These are phyloP conservation scores for Acrocephalus arundinaceus DNA, from an alignment of 2,113 vertebrate genomes.

Conservation along the genomic window DNA sequence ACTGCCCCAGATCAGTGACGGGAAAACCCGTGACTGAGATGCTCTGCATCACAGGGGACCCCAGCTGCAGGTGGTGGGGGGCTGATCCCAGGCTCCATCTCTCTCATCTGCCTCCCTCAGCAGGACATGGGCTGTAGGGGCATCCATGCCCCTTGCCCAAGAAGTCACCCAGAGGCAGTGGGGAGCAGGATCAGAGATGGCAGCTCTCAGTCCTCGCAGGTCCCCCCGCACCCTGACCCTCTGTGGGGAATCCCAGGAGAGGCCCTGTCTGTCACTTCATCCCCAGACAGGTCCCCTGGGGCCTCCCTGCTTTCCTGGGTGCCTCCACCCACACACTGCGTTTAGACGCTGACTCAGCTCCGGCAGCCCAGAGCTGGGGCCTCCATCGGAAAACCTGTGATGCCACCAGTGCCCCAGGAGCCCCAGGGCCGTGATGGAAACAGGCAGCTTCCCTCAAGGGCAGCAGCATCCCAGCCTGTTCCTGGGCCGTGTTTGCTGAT, in stretches of 20 bases:
- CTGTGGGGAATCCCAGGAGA: neutral
- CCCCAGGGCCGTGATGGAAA: neutral
- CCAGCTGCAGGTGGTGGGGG: accelerated
- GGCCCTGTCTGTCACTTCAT: neutral
- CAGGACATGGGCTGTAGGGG: neutral
- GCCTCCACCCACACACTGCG: neutral
- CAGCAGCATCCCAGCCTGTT: neutral
- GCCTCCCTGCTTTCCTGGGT: neutral
- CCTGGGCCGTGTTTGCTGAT: accelerated
- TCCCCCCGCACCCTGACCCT: neutral
- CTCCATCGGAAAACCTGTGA: constrained; percentile 2
- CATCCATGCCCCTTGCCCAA: accelerated
- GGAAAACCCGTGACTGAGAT: neutral
- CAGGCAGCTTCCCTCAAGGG: neutral
- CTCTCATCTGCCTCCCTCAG: neutral
- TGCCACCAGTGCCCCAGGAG: accelerated
- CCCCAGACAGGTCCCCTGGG: neutral
- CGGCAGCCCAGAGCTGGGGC: neutral
- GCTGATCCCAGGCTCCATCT: neutral
- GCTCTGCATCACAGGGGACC: neutral
- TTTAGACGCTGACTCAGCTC: constrained; percentile 32
- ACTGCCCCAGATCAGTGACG: neutral
- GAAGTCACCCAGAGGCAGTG: accelerated
- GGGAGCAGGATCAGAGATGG: neutral
- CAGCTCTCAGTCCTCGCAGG: accelerated